Conservation (phyloP, 2,113 vertebrate species). For the Scolopax mira region DNA sequence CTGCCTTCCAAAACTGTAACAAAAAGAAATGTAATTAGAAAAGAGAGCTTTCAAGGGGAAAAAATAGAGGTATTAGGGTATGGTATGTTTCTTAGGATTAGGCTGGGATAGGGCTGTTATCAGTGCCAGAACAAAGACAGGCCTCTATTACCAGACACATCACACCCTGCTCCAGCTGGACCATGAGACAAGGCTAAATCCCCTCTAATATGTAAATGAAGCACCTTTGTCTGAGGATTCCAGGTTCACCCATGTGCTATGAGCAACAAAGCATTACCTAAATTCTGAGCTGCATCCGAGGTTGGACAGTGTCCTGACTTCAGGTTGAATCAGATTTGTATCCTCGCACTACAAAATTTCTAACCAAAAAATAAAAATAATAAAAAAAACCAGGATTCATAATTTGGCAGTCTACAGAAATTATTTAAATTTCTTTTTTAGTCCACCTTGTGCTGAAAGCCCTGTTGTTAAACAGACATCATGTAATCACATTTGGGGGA, state of each 20-base stretch:
- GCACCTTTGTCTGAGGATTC: not conserved
- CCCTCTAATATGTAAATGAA: not conserved
- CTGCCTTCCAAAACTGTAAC: not conserved
- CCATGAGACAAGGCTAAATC: not conserved
- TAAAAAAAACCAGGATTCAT: not conserved
- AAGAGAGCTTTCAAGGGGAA: not conserved
- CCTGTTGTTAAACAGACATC: not conserved
- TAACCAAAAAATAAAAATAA: not conserved
- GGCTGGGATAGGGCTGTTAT: not conserved
- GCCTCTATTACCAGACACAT: not conserved
- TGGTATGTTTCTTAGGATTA: not conserved
- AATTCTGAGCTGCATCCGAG: not conserved
- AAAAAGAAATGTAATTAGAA: not conserved
- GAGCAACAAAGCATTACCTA: not conserved
- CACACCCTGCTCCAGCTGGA: not conserved
- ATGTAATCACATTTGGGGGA: not conserved
- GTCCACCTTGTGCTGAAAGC: not conserved
- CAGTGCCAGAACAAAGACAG: not conserved
- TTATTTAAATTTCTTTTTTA: not conserved
- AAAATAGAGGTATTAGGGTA: not conserved
- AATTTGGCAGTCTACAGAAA: not conserved
- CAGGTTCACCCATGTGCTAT: not conserved
- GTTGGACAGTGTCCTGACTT: not conserved
- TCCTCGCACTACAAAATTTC: not conserved
- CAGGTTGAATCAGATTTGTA: not conserved